phyloP scores from a whole-genome alignment of 1,140 invertebrate genomes.

The Nebria ingens region DNA sequence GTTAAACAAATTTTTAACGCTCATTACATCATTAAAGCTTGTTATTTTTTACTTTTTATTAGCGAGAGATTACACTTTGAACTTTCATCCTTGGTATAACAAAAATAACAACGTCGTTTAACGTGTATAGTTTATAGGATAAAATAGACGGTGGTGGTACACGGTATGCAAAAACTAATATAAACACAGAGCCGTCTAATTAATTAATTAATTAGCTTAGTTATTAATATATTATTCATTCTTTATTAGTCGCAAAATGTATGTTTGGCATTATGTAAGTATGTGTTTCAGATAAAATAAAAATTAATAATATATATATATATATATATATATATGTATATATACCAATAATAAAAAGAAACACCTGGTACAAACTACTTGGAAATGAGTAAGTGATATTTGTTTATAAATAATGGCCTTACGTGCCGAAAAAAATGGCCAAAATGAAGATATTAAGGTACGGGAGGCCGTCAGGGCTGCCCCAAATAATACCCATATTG shows the following conservation, averaged over 20 bases:
- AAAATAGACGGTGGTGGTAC: too few species aligned
- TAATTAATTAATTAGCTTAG: not conserved
- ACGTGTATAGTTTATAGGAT: too few species aligned
- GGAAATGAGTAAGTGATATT: too few species aligned
- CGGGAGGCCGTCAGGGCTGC: not conserved
- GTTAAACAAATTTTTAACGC: not conserved
- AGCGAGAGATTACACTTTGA: not conserved
- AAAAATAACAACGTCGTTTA: not conserved
- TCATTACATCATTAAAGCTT: not conserved
- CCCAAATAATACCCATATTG: constrained; percentile 38
- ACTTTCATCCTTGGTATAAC: not conserved
- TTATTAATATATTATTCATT: too few species aligned
- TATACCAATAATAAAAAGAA: too few species aligned
- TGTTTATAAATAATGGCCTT: not conserved
- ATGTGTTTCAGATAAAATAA: too few species aligned
- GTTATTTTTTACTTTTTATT: not conserved
- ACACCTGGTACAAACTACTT: too few species aligned
- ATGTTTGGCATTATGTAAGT: too few species aligned
- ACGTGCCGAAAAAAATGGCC: not conserved
- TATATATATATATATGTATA: too few species aligned
- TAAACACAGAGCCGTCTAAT: not conserved
- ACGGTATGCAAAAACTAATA: not conserved
- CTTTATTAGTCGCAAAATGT: too few species aligned
- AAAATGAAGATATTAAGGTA: not conserved
- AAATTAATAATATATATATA: too few species aligned